Evolutionary conservation across 2,888 invertebrate species (phyloP).

Genomic region (Agrilus cyanescens): DNA sequence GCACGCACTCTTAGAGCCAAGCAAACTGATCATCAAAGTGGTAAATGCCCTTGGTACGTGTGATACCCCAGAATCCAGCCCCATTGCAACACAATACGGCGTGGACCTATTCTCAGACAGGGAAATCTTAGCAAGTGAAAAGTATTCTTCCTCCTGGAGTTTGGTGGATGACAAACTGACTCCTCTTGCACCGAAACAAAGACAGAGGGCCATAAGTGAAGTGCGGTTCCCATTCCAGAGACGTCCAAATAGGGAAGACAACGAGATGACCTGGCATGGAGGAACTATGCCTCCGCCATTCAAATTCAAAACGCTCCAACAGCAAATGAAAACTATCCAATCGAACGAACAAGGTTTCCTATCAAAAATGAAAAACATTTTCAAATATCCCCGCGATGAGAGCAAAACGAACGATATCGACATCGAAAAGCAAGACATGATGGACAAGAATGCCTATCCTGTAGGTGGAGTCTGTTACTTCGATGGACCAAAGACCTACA

Average conservation of each 20-base stretch:
- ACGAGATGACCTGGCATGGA: slow-evolving; percentile 58
- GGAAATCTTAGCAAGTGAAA: slow-evolving; percentile 61
- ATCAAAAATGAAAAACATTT: slow-evolving; percentile 18
- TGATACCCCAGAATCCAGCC: slow-evolving; percentile 28
- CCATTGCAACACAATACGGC: slow-evolving; percentile 40
- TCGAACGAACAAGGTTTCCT: slow-evolving; percentile 14
- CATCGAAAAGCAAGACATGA: slow-evolving; percentile 14
- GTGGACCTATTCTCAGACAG: slow-evolving; percentile 62
- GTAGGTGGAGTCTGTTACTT: neutral
- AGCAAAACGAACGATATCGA: slow-evolving; percentile 10
- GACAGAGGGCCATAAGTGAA: slow-evolving; percentile 52
- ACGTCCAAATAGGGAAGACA: slow-evolving; percentile 29
- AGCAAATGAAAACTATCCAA: slow-evolving; percentile 1
- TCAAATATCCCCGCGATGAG: slow-evolving; percentile 16
- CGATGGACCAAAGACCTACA: slow-evolving; percentile 6
- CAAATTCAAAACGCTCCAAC: slow-evolving; percentile 11
- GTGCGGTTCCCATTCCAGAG: slow-evolving; percentile 32
- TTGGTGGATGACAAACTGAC: slow-evolving; percentile 36
- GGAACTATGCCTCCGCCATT: slow-evolving; percentile 14
- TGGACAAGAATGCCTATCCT: slow-evolving; percentile 5
- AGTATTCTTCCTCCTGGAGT: slow-evolving; percentile 40
- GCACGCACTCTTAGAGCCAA: slow-evolving; percentile 60
- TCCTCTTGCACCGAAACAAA: slow-evolving; percentile 31
- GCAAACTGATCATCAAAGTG: slow-evolving; percentile 62
- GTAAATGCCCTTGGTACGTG: slow-evolving; percentile 63